Percentiles rank a stretch among this genome's conserved stretches.
Conservation (phyloP, 2,888 invertebrate species). For the Chrysolina americana region DNA sequence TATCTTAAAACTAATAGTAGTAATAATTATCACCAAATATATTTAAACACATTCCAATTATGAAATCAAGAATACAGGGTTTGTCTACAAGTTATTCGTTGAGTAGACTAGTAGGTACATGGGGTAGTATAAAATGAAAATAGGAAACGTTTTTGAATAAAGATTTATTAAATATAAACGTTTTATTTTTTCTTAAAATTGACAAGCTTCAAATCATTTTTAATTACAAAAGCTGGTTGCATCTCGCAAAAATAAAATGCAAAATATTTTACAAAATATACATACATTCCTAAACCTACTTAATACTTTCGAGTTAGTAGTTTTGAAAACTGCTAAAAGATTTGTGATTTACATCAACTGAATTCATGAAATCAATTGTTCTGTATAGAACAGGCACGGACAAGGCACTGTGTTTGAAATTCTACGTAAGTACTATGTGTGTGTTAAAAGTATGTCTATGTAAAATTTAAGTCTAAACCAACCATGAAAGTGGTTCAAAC, state of each 20-base stretch:
- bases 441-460: constrained; percentile 18
- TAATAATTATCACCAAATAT: no score
- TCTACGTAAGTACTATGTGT: constrained; percentile 61
- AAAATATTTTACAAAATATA: constrained; percentile 67
- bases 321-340: constrained; percentile 36
- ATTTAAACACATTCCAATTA: no score
- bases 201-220: constrained; percentile 67
- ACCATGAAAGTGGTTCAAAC: constrained; percentile 1
- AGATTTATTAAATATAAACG: constrained; percentile 41
- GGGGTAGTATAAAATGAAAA: not conserved
- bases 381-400: constrained; percentile 58
- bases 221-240: constrained; percentile 66
- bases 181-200: constrained; percentile 63
- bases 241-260: constrained; percentile 56
- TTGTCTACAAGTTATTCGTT: no score
- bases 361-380: constrained; percentile 37
- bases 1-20: no score
- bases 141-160: constrained; percentile 9
- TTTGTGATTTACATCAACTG: constrained; percentile 31
- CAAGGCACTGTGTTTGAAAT: constrained; percentile 64
- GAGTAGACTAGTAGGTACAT: no score
- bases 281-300: constrained; percentile 54
- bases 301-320: constrained; percentile 49
- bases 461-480: constrained; percentile 18
- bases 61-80: no score